Base-by-base conservation (phyloP, 2,888 invertebrate genomes). In the Oscheius sp. region DNA sequence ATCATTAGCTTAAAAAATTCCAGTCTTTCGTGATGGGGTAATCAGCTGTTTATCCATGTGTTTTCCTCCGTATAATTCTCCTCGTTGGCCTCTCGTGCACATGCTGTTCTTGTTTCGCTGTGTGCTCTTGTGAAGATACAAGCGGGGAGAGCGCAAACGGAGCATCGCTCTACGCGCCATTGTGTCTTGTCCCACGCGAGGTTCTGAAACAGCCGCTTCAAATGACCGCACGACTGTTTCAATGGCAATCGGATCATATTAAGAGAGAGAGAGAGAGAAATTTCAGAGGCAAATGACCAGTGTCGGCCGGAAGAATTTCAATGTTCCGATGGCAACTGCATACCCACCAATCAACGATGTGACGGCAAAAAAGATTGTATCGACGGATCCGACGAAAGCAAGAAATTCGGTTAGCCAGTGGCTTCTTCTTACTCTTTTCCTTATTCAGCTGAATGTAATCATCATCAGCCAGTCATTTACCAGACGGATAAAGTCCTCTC, bases 281-380 rank as follows among this genome's bases (percentile, higher is more conserved):
- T 73, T 77, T 28, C 73, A 80, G 80, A 69, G 44, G 67, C 72
- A 4, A 72, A 75, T 20, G 56, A 71, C 12, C 36, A 68, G 4
- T 80, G 80, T 59, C 45, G 68, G 12, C 63, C 76, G n/a, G 65
- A 69, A 3, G 74, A 80, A 50, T 80, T 80, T 72, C 67, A 67
- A n/a, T 81, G 80, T 49, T 71, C 74, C 28, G 78, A 78, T 59
- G 78, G 78, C 32, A 72, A 70, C 1, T 81, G 80, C 66, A 80
- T 81, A 36, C 66, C 73, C 5, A 72, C 72, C 20, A 71, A 69
- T 38, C 69, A 59, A 32, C 66, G 77, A 24, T 96, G 96, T 86
- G 95, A 96, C 86, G 91, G 92, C 0, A 93, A 94, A 80, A 91
- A 92, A 81, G 95, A 96, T 87, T 96, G 96, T 86, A 91, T 91